A percentile compares a stretch with the other conserved stretches of the same genome.
These are phyloP conservation scores for Emydoidea blandingii DNA, from an alignment of 2,797 vertebrate genomes.

Conservation along the genomic window DNA sequence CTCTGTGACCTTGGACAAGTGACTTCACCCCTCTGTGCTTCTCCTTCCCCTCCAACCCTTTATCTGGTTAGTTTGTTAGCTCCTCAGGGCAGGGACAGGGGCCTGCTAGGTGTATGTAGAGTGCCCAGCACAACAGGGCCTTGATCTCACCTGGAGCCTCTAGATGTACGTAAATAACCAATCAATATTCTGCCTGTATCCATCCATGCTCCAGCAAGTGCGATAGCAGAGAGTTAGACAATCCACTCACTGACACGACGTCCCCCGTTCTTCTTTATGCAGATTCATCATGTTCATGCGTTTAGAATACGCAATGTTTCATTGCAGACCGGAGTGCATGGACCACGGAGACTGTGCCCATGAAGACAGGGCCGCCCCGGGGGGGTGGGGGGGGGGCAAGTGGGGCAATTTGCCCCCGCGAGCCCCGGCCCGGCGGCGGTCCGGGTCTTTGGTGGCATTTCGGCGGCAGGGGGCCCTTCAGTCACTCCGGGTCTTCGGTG, in stretches of 20 bases:
- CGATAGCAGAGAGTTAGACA: background rate
- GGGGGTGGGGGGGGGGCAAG: too few species aligned
- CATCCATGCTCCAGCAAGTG: background rate
- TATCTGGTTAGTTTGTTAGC: background rate
- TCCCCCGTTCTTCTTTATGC: background rate
- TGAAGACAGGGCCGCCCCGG: background rate
- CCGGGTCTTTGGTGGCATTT: too few species aligned
- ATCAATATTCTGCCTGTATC: background rate
- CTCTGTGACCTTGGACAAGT: background rate
- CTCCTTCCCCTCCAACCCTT: background rate
- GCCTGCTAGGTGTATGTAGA: background rate
- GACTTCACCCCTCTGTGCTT: background rate
- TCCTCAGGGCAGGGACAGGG: background rate
- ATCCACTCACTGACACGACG: background rate
- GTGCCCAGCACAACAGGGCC: background rate
- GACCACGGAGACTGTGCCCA: background rate
- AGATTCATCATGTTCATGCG: background rate
- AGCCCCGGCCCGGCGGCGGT: too few species aligned
- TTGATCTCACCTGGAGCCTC: background rate
- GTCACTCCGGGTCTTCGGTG: too few species aligned
- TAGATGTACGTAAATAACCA: background rate
- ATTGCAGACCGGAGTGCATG: background rate
- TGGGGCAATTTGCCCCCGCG: too few species aligned
- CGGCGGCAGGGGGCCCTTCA: too few species aligned
- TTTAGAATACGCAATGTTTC: background rate